Evolutionary conservation across 2,888 invertebrate genomes (phyloP), one percentile per base, ranked within the genome.

Genomic region (Ornithoptera alexandrae): DNA sequence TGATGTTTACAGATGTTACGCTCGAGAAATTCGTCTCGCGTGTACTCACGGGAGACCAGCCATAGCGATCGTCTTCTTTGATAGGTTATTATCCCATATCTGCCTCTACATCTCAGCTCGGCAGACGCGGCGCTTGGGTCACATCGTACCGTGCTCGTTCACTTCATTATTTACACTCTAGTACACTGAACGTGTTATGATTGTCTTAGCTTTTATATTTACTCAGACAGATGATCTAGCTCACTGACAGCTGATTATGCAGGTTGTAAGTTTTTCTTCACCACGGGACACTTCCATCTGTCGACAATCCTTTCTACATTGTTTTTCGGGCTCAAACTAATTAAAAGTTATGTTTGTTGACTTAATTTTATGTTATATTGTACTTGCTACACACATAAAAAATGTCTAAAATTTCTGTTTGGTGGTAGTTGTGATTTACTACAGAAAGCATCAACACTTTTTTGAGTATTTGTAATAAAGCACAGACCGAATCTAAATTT

Each of bases 241-340:
- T 93, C 90, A 90, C 88, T 93, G 93, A 93, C 93, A 93, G 92
- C 93, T 93, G 93, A 93, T 93, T 93, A 93, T 92, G 93, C 90
- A 91, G 92, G 93, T 89, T 90, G 91, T 88, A 88, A 89, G 92
- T 90, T 92, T 92, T 92, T 89, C 90, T 89, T 81, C 83, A 86
- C 84, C 87, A 88, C 89, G 87, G 84, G 86, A 84, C 88, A 89
- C 89, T 88, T 91, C 86, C 88, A 91, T 90, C 81, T 84, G 88
- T 84, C 83, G 83, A 82, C 79, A 82, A 81, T 82, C 78, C 81
- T 85, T 86, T 84, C 83, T 76, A 84, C 80, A 83, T 78, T 79
- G 78, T 81, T 87, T 81, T 75, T 81, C 71, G 73, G 74, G 78
- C 79, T 75, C 78, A 78, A 75, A 81, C 81, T 84, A 77, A 80